Evolutionary conservation across 2,888 invertebrate genomes (phyloP).

Genomic region (Glomeris marginata): DNA sequence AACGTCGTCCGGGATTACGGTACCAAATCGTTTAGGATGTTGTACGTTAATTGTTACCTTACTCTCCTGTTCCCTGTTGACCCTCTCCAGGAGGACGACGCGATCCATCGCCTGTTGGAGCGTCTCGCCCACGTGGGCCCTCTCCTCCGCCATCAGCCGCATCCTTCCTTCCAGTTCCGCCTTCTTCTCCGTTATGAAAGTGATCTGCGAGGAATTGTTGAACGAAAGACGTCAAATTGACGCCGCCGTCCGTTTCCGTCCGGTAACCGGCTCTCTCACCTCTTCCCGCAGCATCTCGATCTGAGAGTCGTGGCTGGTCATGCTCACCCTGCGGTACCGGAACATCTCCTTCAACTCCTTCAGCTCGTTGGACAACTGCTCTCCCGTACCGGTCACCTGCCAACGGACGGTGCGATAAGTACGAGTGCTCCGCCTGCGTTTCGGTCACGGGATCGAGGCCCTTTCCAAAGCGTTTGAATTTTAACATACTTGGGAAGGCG

Average conservation of each 20-base stretch:
- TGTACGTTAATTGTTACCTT: no score
- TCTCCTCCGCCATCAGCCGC: constrained; percentile 56
- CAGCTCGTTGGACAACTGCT: constrained; percentile 61
- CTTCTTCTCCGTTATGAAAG: constrained; percentile 64
- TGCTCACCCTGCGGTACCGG: constrained; percentile 56
- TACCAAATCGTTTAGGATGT: no score
- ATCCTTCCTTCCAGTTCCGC: constrained; percentile 70
- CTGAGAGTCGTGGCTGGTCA: constrained; percentile 78
- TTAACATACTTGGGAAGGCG: no score
- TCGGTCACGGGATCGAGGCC: no score
- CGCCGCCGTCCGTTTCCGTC: no score
- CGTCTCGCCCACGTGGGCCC: constrained; percentile 59
- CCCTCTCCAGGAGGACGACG: constrained; percentile 62
- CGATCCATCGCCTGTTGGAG: constrained; percentile 82
- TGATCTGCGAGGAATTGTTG: constrained; percentile 38
- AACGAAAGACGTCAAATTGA: no score
- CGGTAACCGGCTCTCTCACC: constrained; percentile 28
- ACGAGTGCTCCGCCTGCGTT: no score
- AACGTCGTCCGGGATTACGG: background rate
- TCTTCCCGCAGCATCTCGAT: constrained; percentile 76
- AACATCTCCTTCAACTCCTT: constrained; percentile 71
- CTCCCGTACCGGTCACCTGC: constrained; percentile 53
- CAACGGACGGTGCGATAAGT: constrained; percentile 8
- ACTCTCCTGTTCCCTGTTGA: constrained; percentile 61
- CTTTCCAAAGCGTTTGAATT: no score